phyloP scores from a whole-genome alignment of 2,888 invertebrate genomes.

The Cataglyphis rosenhaueri region DNA sequence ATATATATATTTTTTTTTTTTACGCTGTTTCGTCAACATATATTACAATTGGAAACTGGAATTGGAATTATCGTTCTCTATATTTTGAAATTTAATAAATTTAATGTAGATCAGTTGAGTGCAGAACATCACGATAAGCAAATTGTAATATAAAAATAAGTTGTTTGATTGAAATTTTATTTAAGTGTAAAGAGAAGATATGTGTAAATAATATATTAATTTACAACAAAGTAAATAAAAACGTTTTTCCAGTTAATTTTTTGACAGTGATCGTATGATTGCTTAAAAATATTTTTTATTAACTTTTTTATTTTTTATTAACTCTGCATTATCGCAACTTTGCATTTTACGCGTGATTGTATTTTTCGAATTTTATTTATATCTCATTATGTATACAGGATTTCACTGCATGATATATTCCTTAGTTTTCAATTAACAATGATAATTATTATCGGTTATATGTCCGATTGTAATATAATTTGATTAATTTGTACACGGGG shows the following conservation, averaged over 20 bases:
- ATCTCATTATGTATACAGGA: background rate
- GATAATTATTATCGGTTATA: background rate
- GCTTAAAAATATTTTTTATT: background rate
- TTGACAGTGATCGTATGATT: background rate
- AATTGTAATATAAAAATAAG: background rate
- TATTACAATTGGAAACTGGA: background rate
- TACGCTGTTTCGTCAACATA: background rate
- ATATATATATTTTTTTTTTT: background rate
- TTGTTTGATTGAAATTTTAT: background rate
- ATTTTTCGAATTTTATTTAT: background rate
- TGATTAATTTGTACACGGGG: background rate
- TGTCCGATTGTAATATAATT: background rate
- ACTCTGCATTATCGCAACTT: background rate
- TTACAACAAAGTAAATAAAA: background rate
- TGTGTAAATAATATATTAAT: background rate
- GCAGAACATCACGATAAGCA: background rate
- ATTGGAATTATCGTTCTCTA: background rate
- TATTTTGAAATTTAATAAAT: background rate
- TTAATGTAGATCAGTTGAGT: background rate
- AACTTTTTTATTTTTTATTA: slow-evolving; percentile 1
- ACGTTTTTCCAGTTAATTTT: background rate
- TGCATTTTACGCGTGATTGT: background rate
- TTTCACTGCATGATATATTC: background rate
- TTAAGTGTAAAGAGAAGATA: background rate
- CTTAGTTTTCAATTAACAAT: slow-evolving; percentile 11